Base-by-base conservation (phyloP, 2,797 vertebrate genomes). In the Danio tinwini region DNA sequence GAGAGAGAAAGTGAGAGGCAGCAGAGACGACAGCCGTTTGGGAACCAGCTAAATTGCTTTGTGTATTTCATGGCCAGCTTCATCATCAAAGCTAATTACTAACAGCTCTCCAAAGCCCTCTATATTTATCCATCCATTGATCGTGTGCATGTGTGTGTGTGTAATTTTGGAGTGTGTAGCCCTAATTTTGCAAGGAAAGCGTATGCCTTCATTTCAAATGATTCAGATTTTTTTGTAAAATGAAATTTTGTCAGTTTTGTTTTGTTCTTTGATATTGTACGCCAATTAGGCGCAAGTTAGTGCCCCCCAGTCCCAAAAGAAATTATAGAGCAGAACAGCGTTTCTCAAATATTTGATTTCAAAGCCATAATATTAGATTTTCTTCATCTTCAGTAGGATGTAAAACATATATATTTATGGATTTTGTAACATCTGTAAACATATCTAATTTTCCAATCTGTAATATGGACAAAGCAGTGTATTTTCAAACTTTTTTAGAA, bases 121-220 rank as follows among this genome's bases (percentile, higher is more conserved):
- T 88, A 86, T 88, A 89, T 90, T 89, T 89, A 90, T 89, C 83
- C 88, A 80, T 74, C 76, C 85, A 85, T 91, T 92, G 89, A 89
- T 84, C 55, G 61, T 59, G 70, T 52, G 39, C 68, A 14, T 73
- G 61, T 42, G 40, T 73, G 73, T 73, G 73, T 73, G 53, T 37
- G n/a, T n/a, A 5, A 80, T 73, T 71, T 52, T 78, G 68, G 63
- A 19, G 50, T 59, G 74, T 74, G 68, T 61, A 49, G 21, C 7
- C n/a, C 8, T 64, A 52, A 61, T 62, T 50, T 50, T 39, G 42
- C 55, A 61, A 88, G 19, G n/a, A 49, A 70, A 61, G 76, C 56
- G 52, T 80, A 61, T 71, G 55, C 55, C 29, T 78, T 8, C 17
- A n/a, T 81, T 82, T 81, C 13, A 42, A 69, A 58, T 62, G 7